These are phyloP conservation scores for Caenorhabditis sp. DNA, from an alignment of 2,888 invertebrate genomes.

Conservation along the genomic window DNA sequence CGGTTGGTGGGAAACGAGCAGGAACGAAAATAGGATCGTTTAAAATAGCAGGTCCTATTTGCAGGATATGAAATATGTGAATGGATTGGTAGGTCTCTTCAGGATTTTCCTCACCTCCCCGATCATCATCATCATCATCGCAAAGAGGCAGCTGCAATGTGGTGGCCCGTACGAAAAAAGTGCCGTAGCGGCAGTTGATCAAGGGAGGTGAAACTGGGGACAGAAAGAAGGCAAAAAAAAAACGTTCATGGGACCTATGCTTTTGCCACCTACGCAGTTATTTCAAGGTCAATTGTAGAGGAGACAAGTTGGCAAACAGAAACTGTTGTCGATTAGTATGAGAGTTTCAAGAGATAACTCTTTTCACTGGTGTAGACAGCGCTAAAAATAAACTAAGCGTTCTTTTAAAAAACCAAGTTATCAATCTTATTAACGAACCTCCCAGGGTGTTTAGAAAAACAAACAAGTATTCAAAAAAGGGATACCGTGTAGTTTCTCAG, in stretches of 20 bases:
- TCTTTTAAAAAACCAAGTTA: conserved; percentile 5
- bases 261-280: conserved; percentile 61
- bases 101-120: not conserved
- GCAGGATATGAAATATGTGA: conserved; percentile 48
- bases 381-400: conserved; percentile 53
- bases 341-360: conserved; percentile 14
- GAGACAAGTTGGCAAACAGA: conserved; percentile 60
- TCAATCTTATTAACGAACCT: not conserved
- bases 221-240: conserved; percentile 5
- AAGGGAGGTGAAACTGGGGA: conserved; percentile 14
- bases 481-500: not conserved
- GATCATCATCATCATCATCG: conserved; percentile 15
- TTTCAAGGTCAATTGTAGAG: conserved; percentile 54
- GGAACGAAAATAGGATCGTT: conserved; percentile 25
- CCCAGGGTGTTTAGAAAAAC: not conserved
- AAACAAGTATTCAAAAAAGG: not conserved
- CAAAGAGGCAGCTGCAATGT: conserved; percentile 53
- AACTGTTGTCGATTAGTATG: conserved; percentile 52
- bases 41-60: conserved; percentile 10
- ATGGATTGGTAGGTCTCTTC: conserved; percentile 45
- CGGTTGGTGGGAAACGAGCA: not conserved
- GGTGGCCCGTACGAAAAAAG: conserved; percentile 56
- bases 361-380: not conserved
- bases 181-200: conserved; percentile 63
- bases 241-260: conserved; percentile 39